phyloP scores from a whole-genome alignment of 2,888 invertebrate species.

The Hirtodrosophila confusa region DNA sequence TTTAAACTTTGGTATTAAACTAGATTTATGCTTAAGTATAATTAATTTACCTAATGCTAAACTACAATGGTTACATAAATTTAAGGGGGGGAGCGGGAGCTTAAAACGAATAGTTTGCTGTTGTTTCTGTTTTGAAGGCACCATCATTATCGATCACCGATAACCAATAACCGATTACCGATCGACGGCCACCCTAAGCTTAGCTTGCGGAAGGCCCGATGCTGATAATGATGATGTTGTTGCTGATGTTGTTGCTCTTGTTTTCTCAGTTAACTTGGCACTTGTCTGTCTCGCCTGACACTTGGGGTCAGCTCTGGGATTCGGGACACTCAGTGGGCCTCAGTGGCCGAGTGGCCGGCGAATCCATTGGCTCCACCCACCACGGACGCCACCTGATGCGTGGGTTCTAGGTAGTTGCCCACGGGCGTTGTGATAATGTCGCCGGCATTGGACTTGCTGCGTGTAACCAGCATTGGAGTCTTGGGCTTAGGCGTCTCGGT shows the following conservation, averaged over 20 bases:
- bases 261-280: constrained; percentile 35
- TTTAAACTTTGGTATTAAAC: constrained; percentile 83
- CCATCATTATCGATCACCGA: constrained; percentile 15
- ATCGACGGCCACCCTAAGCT: constrained; percentile 15
- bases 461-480: constrained; percentile 92
- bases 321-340: constrained; percentile 1
- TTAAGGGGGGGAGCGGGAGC: constrained; percentile 58
- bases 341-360: constrained; percentile 24
- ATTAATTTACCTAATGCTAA: constrained; percentile 76
- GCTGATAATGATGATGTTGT: constrained; percentile 14
- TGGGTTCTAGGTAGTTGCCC: constrained; percentile 45
- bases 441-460: constrained; percentile 90
- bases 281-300: constrained; percentile 18
- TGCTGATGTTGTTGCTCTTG: constrained; percentile 24
- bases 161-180: constrained; percentile 6
- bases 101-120: constrained; percentile 76
- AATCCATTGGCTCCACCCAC: constrained; percentile 59
- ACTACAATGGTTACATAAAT: constrained; percentile 63
- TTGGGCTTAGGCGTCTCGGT: constrained; percentile 91
- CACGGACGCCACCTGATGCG: constrained; percentile 39
- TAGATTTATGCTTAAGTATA: constrained; percentile 78
- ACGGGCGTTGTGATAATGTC: constrained; percentile 89
- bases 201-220: constrained; percentile 12
- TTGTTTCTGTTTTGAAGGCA: constrained; percentile 35
- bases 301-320: constrained; percentile 17